Evolutionary conservation across 2,113 vertebrate genomes (phyloP), one percentile per base, ranked within the genome.

Genomic region (Oreochromis aureus): DNA sequence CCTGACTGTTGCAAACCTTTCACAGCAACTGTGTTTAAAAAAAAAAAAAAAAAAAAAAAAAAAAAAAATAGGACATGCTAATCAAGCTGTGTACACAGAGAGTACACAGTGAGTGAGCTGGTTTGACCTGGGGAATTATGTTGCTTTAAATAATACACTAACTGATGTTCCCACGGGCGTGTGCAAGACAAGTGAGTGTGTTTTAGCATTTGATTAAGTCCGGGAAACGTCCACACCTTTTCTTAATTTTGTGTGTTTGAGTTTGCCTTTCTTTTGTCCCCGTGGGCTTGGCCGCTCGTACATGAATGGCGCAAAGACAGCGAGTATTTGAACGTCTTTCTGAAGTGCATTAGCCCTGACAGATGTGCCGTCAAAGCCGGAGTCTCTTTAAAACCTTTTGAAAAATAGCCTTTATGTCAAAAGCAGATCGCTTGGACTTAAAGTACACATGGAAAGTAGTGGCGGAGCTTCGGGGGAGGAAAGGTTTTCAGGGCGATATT

Each of bases 391-490:
- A 82, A 32, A 32, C 24, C 80, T 84, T 90, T 92, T 92, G 89
- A 93, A 93, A 93, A 93, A 92, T 82, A 83, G 85, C 81, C 83
- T 88, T 85, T 83, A 90, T 94, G 91, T 94, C 88, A 84, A 94
- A 94, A 94, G 54, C 93, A 93, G 94, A 91, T 87, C 8, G 9
- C 82, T 87, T 91, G 86, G 90, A 90, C 90, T 61, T 79, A 78
- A 86, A 82, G 79, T 86, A 22, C 82, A 85, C 84, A 87, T 89
- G 90, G 91, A 93, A 94, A 95, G 79, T 53, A 54, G 91, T 86
- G 90, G 80, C 82, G 30, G 87, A 56, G 87, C 81, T 92, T 87
- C 39, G 63, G 87, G 90, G 89, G 81, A 81, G 32, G 4, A 83
- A 90, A 82, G 41, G 22, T 82, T 91, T 87, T 89, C 36, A 84